phyloP scores from a whole-genome alignment of 1,140 invertebrate genomes.

The Cydia strobilella region DNA sequence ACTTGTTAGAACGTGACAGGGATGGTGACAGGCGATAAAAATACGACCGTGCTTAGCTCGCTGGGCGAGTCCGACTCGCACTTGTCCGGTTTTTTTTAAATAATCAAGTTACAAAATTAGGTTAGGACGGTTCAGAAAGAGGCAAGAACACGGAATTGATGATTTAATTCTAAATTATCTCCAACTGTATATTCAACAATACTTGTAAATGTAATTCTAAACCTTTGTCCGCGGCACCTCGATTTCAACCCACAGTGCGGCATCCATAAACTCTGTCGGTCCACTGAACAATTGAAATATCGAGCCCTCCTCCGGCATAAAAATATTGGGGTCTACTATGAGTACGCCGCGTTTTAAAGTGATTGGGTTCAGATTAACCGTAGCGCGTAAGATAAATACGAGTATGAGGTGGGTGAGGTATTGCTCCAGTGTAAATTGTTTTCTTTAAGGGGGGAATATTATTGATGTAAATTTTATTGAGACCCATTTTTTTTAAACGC shows the following conservation, averaged over 20 bases:
- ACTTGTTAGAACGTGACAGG: no score
- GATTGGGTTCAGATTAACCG: neutral
- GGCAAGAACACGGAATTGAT: no score
- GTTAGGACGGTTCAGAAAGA: no score
- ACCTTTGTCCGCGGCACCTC: neutral
- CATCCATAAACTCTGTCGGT: conserved; percentile 66
- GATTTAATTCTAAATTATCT: no score
- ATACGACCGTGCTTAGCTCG: no score
- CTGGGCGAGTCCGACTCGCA: no score
- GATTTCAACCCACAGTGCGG: conserved; percentile 5
- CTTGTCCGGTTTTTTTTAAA: no score
- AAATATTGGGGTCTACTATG: conserved; percentile 52
- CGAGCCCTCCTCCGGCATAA: conserved; percentile 50
- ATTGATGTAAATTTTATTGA: neutral
- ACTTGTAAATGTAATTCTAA: no score
- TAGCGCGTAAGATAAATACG: neutral
- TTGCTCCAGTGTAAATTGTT: neutral
- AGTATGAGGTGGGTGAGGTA: neutral
- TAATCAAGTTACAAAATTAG: no score
- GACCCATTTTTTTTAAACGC: no score
- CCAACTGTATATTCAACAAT: no score
- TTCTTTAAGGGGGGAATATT: neutral
- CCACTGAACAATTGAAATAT: conserved; percentile 74
- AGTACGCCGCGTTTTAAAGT: conserved; percentile 5
- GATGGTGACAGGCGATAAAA: no score